Percentiles rank a stretch among this genome's conserved stretches.
phyloP scores from a whole-genome alignment of 2,113 vertebrate genomes.

The Spheniscus mendiculus region DNA sequence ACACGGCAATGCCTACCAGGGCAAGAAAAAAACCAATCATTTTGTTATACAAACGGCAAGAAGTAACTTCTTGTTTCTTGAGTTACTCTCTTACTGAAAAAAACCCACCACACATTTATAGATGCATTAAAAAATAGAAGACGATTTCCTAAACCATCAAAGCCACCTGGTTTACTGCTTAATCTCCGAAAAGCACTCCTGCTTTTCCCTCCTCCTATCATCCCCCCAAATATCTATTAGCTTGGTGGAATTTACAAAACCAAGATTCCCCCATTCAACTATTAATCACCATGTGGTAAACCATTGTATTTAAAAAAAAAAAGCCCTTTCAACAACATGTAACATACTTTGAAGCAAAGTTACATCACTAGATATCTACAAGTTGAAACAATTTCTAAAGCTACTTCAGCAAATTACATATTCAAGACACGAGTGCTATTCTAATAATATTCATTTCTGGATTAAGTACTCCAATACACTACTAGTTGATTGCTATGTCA shows the following conservation, averaged over 20 bases:
- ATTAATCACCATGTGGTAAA: neutral
- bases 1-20: neutral
- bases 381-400: neutral
- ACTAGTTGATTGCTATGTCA: neutral
- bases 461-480: neutral
- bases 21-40: rapidly evolving
- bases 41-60: neutral
- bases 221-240: neutral
- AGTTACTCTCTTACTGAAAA: neutral
- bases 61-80: neutral
- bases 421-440: neutral
- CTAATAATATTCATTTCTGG: neutral
- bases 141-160: neutral
- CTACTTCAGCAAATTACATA: neutral
- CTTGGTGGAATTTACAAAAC: neutral
- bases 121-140: neutral
- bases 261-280: neutral
- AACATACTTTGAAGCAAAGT: neutral
- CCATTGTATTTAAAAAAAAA: neutral
- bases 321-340: neutral
- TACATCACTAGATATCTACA: neutral
- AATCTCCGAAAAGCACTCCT: neutral
- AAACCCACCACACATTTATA: neutral
- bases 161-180: neutral
- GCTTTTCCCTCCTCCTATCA: neutral